phyloP scores from a whole-genome alignment of 2,888 invertebrate genomes.

The Loripinus fragilis region DNA sequence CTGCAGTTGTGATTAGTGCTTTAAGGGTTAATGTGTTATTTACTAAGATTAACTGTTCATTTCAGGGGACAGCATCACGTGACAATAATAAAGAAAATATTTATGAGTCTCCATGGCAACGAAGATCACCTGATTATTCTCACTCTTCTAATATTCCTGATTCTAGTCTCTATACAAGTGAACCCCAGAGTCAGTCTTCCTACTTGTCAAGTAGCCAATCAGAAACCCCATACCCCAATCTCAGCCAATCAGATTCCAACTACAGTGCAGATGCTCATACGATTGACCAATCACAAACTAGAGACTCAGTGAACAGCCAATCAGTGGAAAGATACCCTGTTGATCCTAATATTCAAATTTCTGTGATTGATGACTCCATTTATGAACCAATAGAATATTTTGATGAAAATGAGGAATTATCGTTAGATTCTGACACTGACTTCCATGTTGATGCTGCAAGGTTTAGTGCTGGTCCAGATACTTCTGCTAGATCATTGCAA shows the following conservation, averaged over 20 bases:
- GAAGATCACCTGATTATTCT: constrained; percentile 51
- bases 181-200: constrained; percentile 23
- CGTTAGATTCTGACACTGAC: constrained; percentile 1
- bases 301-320: not conserved
- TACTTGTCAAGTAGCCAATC: constrained; percentile 42
- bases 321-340: constrained; percentile 3
- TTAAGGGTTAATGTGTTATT: too few species aligned
- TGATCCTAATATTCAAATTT: constrained; percentile 13
- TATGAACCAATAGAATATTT: constrained; percentile 16
- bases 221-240: constrained; percentile 48
- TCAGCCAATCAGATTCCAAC: constrained; percentile 58
- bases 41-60: not conserved
- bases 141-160: constrained; percentile 47
- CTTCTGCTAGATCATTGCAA: not conserved
- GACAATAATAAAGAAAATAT: not conserved
- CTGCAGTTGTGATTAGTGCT: too few species aligned
- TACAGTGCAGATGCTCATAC: constrained; percentile 9
- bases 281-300: constrained; percentile 15
- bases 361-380: not conserved
- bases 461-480: not conserved
- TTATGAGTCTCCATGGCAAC: constrained; percentile 61
- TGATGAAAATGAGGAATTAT: constrained; percentile 24
- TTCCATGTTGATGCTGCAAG: not conserved
- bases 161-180: constrained; percentile 27
- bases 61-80: not conserved